Evolutionary conservation across 2,888 invertebrate genomes (phyloP).

Genomic region (Cryptops parisi): DNA sequence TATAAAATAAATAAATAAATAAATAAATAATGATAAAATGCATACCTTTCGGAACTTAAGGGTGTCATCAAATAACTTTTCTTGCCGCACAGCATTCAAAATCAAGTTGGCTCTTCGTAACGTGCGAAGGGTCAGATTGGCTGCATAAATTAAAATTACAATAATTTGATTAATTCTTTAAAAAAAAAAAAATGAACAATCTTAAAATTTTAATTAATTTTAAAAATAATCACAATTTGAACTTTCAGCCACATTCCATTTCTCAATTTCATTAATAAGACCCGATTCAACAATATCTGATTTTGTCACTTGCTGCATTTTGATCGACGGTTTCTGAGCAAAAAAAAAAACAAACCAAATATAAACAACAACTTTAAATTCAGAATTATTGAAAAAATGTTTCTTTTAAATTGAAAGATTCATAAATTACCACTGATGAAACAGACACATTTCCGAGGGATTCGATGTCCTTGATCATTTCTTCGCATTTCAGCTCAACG

Average conservation of each 20-base stretch:
- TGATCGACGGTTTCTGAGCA: no score
- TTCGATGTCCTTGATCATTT: no score
- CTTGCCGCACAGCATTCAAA: neutral
- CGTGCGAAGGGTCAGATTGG: neutral
- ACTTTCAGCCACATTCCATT: neutral
- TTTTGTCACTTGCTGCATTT: neutral
- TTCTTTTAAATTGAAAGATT: no score
- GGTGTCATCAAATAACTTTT: neutral
- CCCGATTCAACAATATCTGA: neutral
- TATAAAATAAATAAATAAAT: neutral
- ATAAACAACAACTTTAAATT: neutral
- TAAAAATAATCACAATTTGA: no score
- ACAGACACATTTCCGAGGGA: no score
- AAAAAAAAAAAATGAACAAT: neutral
- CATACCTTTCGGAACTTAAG: neutral
- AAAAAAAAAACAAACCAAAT: no score
- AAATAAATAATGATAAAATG: neutral
- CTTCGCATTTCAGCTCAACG: no score
- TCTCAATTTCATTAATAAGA: neutral
- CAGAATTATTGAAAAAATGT: neutral
- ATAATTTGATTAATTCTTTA: neutral
- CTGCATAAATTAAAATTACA: neutral
- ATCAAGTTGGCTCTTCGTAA: neutral
- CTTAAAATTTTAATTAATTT: no score
- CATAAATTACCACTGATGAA: no score